Evolutionary conservation across 1,140 invertebrate species (phyloP).

Genomic region (Pseudomyrmex pallidus): DNA sequence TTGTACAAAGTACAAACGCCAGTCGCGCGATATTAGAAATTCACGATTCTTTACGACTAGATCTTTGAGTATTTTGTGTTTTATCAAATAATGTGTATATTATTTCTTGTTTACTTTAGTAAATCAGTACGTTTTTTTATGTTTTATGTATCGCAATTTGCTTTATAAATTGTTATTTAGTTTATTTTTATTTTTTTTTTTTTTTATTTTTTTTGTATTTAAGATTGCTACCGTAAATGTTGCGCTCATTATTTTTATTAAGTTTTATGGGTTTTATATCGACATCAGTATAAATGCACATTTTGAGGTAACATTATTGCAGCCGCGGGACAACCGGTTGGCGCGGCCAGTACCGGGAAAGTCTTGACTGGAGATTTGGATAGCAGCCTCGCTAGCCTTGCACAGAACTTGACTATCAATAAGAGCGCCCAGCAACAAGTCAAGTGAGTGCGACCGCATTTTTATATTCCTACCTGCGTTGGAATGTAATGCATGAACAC

Average conservation of each 20-base stretch:
- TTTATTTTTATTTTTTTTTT: too few relatives aligned
- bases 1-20: not conserved
- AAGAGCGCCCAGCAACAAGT: constrained; percentile 89
- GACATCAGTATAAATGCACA: constrained; percentile 83
- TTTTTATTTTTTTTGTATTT: constrained; percentile 44
- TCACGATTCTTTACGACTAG: not conserved
- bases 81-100: not conserved
- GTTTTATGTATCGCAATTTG: not conserved
- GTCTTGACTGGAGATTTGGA: constrained; percentile 96
- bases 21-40: not conserved
- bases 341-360: constrained; percentile 86
- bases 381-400: constrained; percentile 94
- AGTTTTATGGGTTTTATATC: constrained; percentile 90
- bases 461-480: constrained; percentile 1
- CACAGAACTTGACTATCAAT: constrained; percentile 96
- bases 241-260: constrained; percentile 80
- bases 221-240: constrained; percentile 69
- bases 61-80: not conserved
- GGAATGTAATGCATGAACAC: not conserved
- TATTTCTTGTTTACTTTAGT: constrained; percentile 1
- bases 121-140: constrained; percentile 19
- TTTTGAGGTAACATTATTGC: constrained; percentile 75
- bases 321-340: constrained; percentile 83
- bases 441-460: constrained; percentile 87
- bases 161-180: not conserved